Base-by-base conservation (phyloP, 1,140 invertebrate genomes). In the Probaryconus sp. region DNA sequence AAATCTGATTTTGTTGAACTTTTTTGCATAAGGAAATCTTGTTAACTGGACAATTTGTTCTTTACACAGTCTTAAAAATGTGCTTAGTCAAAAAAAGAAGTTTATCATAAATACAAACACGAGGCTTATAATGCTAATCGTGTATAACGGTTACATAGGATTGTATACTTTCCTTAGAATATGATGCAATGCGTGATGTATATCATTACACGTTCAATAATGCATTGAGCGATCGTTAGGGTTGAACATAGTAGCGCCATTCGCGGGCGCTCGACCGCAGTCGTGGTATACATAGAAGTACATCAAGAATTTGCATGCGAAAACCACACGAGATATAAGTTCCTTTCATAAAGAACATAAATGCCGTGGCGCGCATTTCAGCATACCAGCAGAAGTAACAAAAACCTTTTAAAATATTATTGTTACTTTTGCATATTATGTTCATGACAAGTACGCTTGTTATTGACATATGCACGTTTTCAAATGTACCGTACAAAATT, bases 161-260 rank as follows among this genome's bases (percentile, higher is more conserved):
- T 21, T 56, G 38, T 31, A 50, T 24, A 50, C 14, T 21, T 35
- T 50, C 26, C 14, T 50, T 17, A 50, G 18, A 17, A 50, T 30
- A 45, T 24, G 38, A 38, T 48, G 43, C 43, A 38, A 47, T 51
- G 60, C 37, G 40, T 45, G 48, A 64, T 53, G 60, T 18, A 64
- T 64, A 53, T 64, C 60, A 64, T 64, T 64, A 53, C 45, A 31
- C 38, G 47, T 64, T 64, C 60, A 64, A 64, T 64, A 64, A 64
- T 53, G 53, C 35, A 50, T 64, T 28, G 28, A 64, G 45, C 48
- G 60, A 53, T 64, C 60, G 60, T 64, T 64, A 64, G 60, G 60
- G 40, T 51, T 45, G 33, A 40, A 67, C 43, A 56, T 18, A 56
- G 17, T 33, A 40, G 48, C 13, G 37, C 38, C 28, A 33, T 53